Base-by-base conservation (phyloP, 2,797 vertebrate species). In the Calcarius lapponicus region DNA sequence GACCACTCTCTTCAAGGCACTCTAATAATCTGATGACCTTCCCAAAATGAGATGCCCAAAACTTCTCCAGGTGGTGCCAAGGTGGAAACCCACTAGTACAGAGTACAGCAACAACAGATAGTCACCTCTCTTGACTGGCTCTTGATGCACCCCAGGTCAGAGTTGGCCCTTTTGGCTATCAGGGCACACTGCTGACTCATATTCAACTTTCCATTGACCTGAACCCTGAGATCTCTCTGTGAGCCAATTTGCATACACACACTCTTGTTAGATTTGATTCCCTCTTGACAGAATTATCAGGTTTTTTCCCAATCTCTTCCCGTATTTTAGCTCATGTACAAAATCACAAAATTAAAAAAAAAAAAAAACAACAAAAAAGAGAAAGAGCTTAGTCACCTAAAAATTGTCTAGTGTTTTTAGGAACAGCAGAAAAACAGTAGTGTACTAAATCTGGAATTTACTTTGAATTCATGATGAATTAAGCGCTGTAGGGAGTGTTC, bases 181-280 rank as follows among this genome's bases (percentile, higher is more conserved):
- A 71, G 38, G 17, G 29, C 15, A 70, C 24, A 21, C 17, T 70
- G 50, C 7, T 80, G 32, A n/a, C 16, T 43, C 11, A 11, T 22
- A 32, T 32, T 73, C 32, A 73, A 18, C 11, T 34, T 48, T 5
- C 11, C 29, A 80, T 36, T 6, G 36, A 53, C 17, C 10, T 3
- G 7, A 7, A 24, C 0, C 1, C 7, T 9, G 20, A 65, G 5
- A 40, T 53, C 2, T 67, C 16, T 56, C 54, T 31, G 2, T 0
- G 0, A 11, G 10, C 7, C 10, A 45, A 0, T 51, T 70, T 89
- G 8, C 34, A 58, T 1, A 0, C 65, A 31, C 13, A 58, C 25
- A 8, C 5, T 71, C 8, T 20, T 58, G 7, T 47, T 71, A 47
- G 53, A 81, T 66, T 71, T 92, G 13, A 28, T 56, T 79, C 31